These are phyloP conservation scores for Tenthredo notha DNA, from an alignment of 2,888 invertebrate genomes.

Conservation along the genomic window DNA sequence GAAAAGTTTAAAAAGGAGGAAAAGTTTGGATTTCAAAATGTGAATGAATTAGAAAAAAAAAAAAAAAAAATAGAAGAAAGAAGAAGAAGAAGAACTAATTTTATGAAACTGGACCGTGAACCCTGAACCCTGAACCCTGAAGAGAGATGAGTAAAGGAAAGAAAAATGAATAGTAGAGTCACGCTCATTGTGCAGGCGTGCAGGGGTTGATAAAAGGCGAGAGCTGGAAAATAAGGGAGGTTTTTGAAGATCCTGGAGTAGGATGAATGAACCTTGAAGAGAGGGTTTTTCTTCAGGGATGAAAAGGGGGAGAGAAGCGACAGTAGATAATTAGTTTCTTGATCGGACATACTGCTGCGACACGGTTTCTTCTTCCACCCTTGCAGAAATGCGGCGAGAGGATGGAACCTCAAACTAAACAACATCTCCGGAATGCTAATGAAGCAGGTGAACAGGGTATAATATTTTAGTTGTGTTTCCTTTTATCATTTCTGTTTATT, in stretches of 20 bases:
- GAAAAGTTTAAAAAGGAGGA: no score
- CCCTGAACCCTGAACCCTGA: background rate
- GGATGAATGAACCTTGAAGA: conserved; percentile 62
- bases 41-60: no score
- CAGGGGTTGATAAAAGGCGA: background rate
- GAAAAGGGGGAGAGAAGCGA: conserved; percentile 55
- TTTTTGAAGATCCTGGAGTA: conserved; percentile 49
- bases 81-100: background rate
- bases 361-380: background rate
- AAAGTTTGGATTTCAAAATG: no score
- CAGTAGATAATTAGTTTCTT: conserved; percentile 75
- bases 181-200: background rate
- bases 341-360: conserved; percentile 67
- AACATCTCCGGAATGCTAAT: conserved; percentile 62
- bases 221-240: background rate
- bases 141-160: background rate
- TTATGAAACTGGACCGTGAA: background rate
- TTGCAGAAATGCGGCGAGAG: background rate
- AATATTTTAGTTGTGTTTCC: background rate
- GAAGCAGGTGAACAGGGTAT: conserved; percentile 41
- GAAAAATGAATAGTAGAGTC: background rate
- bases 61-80: background rate
- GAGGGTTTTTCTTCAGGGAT: background rate
- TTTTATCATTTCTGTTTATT: no score
- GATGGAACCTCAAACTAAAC: conserved; percentile 67